These are phyloP conservation scores for Ictalurus furcatus DNA, from an alignment of 2,113 vertebrate species.

Conservation along the genomic window DNA sequence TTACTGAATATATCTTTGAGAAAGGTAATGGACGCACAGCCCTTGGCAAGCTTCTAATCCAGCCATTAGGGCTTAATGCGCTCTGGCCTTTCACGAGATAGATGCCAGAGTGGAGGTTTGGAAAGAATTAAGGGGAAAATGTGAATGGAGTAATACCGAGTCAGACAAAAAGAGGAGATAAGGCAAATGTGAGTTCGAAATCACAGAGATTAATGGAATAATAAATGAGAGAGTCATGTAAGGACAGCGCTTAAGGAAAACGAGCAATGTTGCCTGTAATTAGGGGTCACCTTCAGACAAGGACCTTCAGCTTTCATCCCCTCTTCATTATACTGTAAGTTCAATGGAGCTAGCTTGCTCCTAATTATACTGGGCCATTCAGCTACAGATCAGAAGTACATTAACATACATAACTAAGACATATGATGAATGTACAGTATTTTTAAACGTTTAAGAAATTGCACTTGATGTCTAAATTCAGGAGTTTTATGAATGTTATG, in stretches of 20 bases:
- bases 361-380: conserved; percentile 18
- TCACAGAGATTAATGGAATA: conserved; percentile 25
- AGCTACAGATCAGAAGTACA: conserved; percentile 16
- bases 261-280: neutral
- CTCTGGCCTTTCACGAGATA: conserved; percentile 29
- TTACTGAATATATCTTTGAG: conserved; percentile 55
- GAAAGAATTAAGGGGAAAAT: conserved; percentile 31
- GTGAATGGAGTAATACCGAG: conserved; percentile 12
- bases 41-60: conserved; percentile 49
- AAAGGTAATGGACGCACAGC: conserved; percentile 53
- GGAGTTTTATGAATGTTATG: neutral
- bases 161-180: conserved; percentile 3
- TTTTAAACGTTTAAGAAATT: neutral
- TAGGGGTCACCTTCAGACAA: conserved; percentile 38
- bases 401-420: neutral
- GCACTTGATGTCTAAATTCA: neutral
- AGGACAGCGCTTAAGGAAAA: conserved; percentile 11
- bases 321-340: neutral
- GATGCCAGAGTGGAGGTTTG: neutral
- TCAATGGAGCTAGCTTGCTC: neutral
- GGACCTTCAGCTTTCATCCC: neutral
- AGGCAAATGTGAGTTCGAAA: conserved; percentile 16
- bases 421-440: neutral
- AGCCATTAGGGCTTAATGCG: conserved; percentile 52
- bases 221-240: conserved; percentile 29